Percentiles rank a stretch among this genome's conserved stretches.
These are phyloP conservation scores for Leptoclinus maculatus DNA, from an alignment of 2,797 vertebrate species.

Conservation along the genomic window DNA sequence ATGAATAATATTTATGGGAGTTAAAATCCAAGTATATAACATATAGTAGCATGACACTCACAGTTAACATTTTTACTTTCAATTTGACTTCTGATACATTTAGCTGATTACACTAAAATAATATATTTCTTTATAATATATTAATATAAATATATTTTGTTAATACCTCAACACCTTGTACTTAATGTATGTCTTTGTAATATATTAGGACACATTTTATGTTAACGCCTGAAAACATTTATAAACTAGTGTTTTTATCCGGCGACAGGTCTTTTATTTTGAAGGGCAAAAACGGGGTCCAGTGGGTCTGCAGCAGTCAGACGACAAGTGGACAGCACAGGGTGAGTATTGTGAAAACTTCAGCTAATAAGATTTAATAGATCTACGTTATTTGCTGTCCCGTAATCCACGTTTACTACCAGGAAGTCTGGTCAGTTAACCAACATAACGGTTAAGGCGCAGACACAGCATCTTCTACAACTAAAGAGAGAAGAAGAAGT, in stretches of 20 bases:
- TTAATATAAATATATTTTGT: background rate
- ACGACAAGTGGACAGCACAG: background rate
- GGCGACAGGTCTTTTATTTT: constrained; percentile 44
- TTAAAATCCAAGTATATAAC: no score
- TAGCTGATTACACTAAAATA: no score
- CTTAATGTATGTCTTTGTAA: background rate
- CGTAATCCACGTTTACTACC: fast-evolving
- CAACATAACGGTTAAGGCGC: background rate
- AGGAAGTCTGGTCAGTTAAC: background rate
- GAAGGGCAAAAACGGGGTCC: constrained; percentile 16
- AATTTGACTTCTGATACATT: no score
- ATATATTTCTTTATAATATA: no score
- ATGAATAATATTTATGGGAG: no score
- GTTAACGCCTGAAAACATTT: background rate
- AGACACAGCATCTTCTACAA: background rate
- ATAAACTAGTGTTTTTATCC: background rate
- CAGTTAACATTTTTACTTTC: no score
- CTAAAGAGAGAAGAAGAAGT: background rate
- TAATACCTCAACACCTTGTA: background rate
- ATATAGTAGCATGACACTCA: no score
- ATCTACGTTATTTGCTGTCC: fast-evolving
- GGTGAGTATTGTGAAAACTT: constrained; percentile 12
- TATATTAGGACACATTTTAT: background rate
- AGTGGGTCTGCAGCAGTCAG: background rate
- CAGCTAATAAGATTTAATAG: fast-evolving